Evolutionary conservation across 2,113 vertebrate genomes (phyloP).

Genomic region (Ophiodon elongatus): DNA sequence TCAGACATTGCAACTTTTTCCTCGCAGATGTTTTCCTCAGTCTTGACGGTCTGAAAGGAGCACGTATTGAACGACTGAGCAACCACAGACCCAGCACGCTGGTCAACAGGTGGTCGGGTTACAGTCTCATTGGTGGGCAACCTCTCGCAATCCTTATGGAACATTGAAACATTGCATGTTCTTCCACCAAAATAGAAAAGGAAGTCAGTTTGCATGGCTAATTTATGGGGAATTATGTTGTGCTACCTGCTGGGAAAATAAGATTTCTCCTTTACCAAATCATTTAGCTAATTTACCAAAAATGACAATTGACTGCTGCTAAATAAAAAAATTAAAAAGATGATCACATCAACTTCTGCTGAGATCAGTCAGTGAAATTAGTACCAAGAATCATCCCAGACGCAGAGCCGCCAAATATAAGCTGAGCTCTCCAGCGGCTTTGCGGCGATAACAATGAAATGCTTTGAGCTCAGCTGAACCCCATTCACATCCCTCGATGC

Average conservation of each 20-base stretch:
- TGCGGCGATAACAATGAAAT: background rate
- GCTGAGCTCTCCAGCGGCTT: background rate
- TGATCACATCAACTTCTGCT: constrained; percentile 7
- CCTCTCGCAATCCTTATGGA: background rate
- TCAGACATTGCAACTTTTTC: background rate
- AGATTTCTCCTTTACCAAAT: background rate
- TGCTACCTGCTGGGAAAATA: background rate
- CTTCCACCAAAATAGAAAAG: background rate
- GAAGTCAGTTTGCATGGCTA: background rate
- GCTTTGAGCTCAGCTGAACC: constrained; percentile 32
- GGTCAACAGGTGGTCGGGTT: background rate
- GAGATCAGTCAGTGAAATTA: constrained; percentile 29
- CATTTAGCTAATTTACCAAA: constrained; percentile 8
- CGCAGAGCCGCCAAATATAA: background rate
- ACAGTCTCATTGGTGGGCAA: background rate
- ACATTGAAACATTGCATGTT: background rate
- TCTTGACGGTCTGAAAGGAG: background rate
- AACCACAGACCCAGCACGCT: background rate
- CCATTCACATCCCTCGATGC: constrained; percentile 22
- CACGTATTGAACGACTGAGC: background rate
- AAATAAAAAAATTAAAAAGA: background rate
- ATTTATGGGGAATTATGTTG: background rate
- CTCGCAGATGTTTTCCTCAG: background rate
- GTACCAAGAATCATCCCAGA: background rate
- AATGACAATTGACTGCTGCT: background rate